A percentile compares a stretch with the other conserved stretches of the same genome.
phyloP scores from a whole-genome alignment of 2,888 invertebrate genomes.

The Nezara viridula region DNA sequence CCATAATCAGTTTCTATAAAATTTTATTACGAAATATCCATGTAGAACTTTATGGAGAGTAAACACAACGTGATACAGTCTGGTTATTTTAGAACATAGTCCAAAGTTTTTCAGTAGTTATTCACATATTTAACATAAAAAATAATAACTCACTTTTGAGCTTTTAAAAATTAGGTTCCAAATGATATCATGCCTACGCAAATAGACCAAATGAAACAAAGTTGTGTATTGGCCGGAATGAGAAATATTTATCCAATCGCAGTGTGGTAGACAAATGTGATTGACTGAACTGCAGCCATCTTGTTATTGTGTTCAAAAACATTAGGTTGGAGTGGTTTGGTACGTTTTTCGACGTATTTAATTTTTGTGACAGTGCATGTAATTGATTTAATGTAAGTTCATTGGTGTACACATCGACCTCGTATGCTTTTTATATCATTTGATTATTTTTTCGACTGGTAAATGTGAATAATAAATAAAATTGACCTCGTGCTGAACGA shows the following conservation, averaged over 20 bases:
- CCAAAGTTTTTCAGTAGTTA: neutral
- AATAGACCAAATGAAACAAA: conserved; percentile 31
- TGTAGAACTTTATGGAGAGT: neutral
- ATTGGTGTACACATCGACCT: neutral
- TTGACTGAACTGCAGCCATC: conserved; percentile 63
- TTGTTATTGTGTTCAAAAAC: conserved; percentile 66
- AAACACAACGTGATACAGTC: neutral
- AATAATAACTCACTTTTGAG: neutral
- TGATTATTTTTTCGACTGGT: neutral
- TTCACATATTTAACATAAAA: neutral
- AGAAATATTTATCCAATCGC: conserved; percentile 37
- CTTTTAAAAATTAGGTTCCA: conserved; percentile 23
- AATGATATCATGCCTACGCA: conserved; percentile 54
- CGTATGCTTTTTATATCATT: neutral
- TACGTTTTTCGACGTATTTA: conserved; percentile 64
- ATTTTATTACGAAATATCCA: neutral
- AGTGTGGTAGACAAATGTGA: conserved; percentile 15
- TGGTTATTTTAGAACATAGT: neutral
- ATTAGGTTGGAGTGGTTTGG: conserved; percentile 65
- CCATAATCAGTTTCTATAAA: neutral
- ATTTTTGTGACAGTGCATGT: conserved; percentile 61
- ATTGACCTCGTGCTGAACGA: conserved; percentile 52
- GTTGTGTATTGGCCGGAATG: neutral
- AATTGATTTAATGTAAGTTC: conserved; percentile 64
- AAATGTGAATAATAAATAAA: conserved; percentile 33